A percentile compares a stretch with the other conserved stretches of the same genome.
Evolutionary conservation across 2,113 vertebrate species (phyloP).

Genomic region (Picathartes gymnocephalus): DNA sequence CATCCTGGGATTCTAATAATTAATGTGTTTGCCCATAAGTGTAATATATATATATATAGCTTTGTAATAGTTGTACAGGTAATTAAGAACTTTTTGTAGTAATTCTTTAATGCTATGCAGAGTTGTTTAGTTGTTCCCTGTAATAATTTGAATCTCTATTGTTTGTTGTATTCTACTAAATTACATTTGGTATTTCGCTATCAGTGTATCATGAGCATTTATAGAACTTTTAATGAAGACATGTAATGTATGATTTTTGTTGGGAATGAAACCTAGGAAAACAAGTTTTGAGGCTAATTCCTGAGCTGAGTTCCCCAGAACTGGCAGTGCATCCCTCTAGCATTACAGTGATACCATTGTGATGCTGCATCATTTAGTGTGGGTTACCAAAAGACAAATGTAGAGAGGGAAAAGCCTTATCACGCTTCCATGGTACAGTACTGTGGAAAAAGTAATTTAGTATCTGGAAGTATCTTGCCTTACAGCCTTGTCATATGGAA

Average conservation of each 20-base stretch:
- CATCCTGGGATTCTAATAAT: not conserved
- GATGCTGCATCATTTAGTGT: not conserved
- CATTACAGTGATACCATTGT: not conserved
- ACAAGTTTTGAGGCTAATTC: not conserved
- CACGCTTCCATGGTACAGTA: not conserved
- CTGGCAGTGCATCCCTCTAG: not conserved
- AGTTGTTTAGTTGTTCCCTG: not conserved
- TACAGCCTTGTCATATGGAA: not conserved
- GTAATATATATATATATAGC: not conserved
- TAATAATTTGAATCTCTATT: not conserved
- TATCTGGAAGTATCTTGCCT: not conserved
- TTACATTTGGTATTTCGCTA: not conserved
- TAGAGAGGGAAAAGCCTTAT: not conserved
- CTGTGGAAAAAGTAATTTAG: not conserved
- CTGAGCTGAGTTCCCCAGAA: not conserved
- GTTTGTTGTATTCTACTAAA: not conserved
- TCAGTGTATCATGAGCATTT: not conserved
- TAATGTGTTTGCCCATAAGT: not conserved
- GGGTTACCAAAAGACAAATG: not conserved
- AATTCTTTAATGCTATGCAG: not conserved
- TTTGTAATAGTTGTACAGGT: not conserved
- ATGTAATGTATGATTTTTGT: not conserved
- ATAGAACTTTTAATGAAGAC: not conserved
- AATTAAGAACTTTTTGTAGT: not conserved
- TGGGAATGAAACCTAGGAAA: not conserved